Evolutionary conservation across 2,888 invertebrate species (phyloP), one percentile per base, ranked within the genome.

Genomic region (Celastrina argiolus): DNA sequence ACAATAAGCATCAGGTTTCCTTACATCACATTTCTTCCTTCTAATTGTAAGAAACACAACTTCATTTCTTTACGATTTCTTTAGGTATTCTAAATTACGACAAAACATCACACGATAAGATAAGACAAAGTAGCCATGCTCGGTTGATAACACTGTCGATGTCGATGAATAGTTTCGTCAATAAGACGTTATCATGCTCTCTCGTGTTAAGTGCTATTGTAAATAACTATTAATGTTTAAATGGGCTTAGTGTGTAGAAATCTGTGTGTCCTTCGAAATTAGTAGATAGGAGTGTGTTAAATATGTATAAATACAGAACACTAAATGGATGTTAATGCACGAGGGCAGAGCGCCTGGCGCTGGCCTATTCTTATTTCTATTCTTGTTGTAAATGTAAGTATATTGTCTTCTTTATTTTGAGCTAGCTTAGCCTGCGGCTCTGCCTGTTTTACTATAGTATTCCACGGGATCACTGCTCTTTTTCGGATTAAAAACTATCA

Each of bases 71-170:
- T 61, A 61, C 18, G 39, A 39, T 66, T 63, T 66, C 36, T 63
- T 66, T 68, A 68, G 67, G 59, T 64, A 71, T 68, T 69, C 71
- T 66, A 68, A 71, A 72, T 70, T 70, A 72, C 69, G 64, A 74
- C 72, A 69, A 75, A 73, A 74, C 70, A 71, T 71, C 74, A 73
- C 76, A 76, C 75, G 89, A 89, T 89, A 87, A 88, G 89, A 89
- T 89, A 88, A 88, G 81, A 81, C 83, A 80, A 86, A 85, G 83
- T 85, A 83, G 78, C 80, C 78, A 81, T 80, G 80, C 77, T 78
- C 78, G 75, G 78, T 80, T 78, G 89, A 88, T 90, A 89, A 85
- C 80, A 76, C 75, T 76, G 75, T 76, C 83, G 78, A 87, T 82
- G 80, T 79, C n/a, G n/a, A n/a, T n/a, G 78, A 64, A 71, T 71